phyloP scores from a whole-genome alignment of 1,140 invertebrate species.

The Bombyx mandarina region DNA sequence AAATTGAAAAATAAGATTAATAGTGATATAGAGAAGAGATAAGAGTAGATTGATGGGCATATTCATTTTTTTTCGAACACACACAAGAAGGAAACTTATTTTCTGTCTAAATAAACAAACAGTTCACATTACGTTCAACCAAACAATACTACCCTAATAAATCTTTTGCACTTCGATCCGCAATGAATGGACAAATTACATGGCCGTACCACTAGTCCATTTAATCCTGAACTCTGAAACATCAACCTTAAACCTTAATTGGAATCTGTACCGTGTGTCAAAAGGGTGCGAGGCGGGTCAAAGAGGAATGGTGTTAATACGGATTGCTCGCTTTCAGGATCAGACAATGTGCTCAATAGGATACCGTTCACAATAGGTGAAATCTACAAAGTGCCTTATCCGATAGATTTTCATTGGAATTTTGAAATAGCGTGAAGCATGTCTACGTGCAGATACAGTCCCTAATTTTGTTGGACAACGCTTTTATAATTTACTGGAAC shows the following conservation, averaged over 20 bases:
- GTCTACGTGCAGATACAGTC: no score
- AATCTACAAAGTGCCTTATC: slow-evolving; percentile 14
- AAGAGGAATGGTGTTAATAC: slow-evolving; percentile 6
- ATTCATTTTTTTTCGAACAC: no score
- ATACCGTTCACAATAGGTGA: slow-evolving; percentile 16
- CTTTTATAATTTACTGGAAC: no score
- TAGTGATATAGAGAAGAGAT: no score
- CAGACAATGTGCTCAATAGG: slow-evolving; percentile 20
- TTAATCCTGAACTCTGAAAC: slow-evolving; percentile 4
- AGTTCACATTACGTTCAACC: no score
- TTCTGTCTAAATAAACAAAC: no score
- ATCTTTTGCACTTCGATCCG: slow-evolving; percentile 17
- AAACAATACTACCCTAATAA: slow-evolving; percentile 9
- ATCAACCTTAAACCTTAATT: neutral
- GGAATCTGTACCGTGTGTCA: neutral
- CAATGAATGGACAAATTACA: slow-evolving; percentile 21
- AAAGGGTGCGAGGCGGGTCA: slow-evolving; percentile 6
- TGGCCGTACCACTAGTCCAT: slow-evolving; percentile 8
- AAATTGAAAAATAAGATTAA: no score
- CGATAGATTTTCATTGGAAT: slow-evolving; percentile 3
- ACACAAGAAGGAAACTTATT: no score
- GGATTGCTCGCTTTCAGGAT: slow-evolving; percentile 17
- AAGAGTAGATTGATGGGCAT: no score
- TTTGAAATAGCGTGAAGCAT: no score
- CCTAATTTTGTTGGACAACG: no score